These are phyloP conservation scores for Formica exsecta DNA, from an alignment of 1,140 invertebrate species.

Conservation along the genomic window DNA sequence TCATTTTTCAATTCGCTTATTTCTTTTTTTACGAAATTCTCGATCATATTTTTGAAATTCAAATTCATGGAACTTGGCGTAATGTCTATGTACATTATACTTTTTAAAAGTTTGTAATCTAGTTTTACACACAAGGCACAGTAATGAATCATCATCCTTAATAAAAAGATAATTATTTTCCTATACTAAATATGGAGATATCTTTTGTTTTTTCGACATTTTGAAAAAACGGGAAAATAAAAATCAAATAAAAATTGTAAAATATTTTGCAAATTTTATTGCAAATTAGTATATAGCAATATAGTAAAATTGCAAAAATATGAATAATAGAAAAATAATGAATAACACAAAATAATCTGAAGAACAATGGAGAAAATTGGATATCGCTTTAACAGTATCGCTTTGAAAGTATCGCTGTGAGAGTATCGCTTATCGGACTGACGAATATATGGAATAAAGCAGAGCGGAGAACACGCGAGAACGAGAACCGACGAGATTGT, in stretches of 20 bases:
- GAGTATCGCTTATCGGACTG: too few species aligned
- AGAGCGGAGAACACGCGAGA: too few species aligned
- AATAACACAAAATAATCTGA: background rate
- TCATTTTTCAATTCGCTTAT: background rate
- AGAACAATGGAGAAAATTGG: too few species aligned
- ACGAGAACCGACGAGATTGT: too few species aligned
- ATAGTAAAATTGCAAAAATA: background rate
- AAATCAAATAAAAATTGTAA: background rate
- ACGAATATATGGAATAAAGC: too few species aligned
- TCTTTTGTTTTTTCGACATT: constrained; percentile 20
- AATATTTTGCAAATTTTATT: background rate
- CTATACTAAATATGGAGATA: background rate
- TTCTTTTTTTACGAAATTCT: constrained; percentile 6
- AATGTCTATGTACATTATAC: constrained; percentile 11
- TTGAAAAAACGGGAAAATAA: background rate
- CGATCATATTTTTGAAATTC: background rate
- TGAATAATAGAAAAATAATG: background rate
- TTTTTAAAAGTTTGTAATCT: constrained; percentile 5
- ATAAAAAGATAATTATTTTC: constrained; percentile 19
- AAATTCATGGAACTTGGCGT: background rate
- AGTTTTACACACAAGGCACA: background rate
- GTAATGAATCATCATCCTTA: constrained; percentile 13
- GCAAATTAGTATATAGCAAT: background rate
- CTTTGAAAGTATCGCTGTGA: too few species aligned
- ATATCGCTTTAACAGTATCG: too few species aligned